These are phyloP conservation scores for Pseudomyrmex flavicornis DNA, from an alignment of 1,140 invertebrate species.

Conservation along the genomic window DNA sequence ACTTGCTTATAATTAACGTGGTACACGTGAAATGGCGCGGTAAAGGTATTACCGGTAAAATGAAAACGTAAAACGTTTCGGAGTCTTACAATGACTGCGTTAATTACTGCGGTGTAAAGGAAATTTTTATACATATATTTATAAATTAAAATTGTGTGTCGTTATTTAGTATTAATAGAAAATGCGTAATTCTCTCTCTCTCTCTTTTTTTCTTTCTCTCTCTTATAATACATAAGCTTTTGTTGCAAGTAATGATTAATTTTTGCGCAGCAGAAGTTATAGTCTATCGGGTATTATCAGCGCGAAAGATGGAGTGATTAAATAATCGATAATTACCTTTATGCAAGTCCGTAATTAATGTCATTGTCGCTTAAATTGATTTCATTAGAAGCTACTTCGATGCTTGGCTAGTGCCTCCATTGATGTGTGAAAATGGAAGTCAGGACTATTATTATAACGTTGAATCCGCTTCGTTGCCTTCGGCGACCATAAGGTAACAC, in stretches of 20 bases:
- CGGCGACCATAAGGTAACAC: conserved; percentile 17
- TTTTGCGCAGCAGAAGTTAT: neutral
- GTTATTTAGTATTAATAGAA: too few species aligned
- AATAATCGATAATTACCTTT: conserved; percentile 54
- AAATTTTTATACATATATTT: neutral
- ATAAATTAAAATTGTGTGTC: neutral
- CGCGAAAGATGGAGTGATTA: conserved; percentile 43
- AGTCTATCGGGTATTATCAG: conserved; percentile 5
- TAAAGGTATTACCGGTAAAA: conserved; percentile 20
- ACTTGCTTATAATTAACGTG: conserved; percentile 15
- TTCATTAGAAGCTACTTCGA: conserved; percentile 33
- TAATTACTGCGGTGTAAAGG: neutral
- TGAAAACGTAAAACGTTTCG: conserved; percentile 6
- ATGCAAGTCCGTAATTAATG: conserved; percentile 41
- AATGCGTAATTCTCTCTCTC: too few species aligned
- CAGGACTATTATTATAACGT: conserved; percentile 18
- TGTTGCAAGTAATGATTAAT: neutral
- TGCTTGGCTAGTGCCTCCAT: conserved; percentile 30
- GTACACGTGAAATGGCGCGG: neutral
- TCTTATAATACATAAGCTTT: neutral
- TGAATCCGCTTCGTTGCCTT: conserved; percentile 13
- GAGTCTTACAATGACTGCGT: neutral
- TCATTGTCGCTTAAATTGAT: conserved; percentile 52
- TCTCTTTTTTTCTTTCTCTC: too few species aligned
- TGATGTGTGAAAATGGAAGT: conserved; percentile 51